These are phyloP conservation scores for Lepisosteus oculatus DNA, from an alignment of 2,113 vertebrate genomes.

Conservation along the genomic window DNA sequence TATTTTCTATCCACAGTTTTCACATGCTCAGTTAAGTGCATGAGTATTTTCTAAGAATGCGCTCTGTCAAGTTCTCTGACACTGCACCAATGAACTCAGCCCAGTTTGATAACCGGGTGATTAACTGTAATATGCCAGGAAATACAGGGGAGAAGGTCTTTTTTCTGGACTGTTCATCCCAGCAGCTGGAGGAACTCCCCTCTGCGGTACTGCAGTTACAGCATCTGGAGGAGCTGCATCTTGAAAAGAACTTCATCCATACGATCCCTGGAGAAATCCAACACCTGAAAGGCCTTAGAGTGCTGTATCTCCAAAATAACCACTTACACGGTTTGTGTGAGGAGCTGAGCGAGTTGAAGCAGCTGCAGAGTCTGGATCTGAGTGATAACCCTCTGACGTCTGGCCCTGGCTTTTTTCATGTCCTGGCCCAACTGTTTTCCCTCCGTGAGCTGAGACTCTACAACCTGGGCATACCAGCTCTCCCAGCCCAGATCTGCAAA, in stretches of 20 bases:
- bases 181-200: constrained; percentile 33
- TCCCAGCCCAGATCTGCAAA: constrained; percentile 50
- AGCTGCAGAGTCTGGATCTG: constrained; percentile 54
- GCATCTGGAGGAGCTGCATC: constrained; percentile 60
- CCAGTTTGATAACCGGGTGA: background rate
- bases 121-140: background rate
- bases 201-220: constrained; percentile 35
- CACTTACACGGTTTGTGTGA: constrained; percentile 27
- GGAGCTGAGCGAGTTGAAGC: constrained; percentile 40
- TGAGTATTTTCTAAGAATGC: background rate
- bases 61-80: background rate
- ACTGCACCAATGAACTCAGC: background rate
- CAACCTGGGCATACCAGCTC: constrained; percentile 20
- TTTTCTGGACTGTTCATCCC: constrained; percentile 51
- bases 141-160: constrained; percentile 22
- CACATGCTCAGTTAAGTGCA: no score
- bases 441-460: constrained; percentile 54
- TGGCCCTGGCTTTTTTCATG: background rate
- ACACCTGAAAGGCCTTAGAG: constrained; percentile 32
- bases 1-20: no score
- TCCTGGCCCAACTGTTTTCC: constrained; percentile 30
- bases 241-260: constrained; percentile 52
- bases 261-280: constrained; percentile 44
- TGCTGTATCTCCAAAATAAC: constrained; percentile 60
- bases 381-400: constrained; percentile 45